A percentile compares a stretch with the other conserved stretches of the same genome.
Evolutionary conservation across 1,140 invertebrate genomes (phyloP).

Genomic region (Diorhabda sublineata): DNA sequence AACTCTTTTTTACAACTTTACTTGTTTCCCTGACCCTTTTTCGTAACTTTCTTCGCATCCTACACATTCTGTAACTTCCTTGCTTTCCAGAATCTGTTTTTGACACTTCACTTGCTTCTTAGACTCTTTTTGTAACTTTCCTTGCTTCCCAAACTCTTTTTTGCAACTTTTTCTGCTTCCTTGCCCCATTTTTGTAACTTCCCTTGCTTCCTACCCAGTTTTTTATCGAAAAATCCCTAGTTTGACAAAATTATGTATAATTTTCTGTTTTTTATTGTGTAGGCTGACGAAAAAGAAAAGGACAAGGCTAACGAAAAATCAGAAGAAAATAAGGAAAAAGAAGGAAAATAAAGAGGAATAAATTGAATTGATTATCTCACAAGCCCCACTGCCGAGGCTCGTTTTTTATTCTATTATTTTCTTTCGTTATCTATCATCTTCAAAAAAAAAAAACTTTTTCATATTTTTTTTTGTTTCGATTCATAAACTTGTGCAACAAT

Average conservation of each 20-base stretch:
- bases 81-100: no score
- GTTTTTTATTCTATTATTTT: constrained; percentile 25
- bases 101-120: no score
- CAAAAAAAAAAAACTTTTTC: constrained; percentile 6
- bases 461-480: constrained; percentile 19
- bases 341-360: constrained; percentile 52
- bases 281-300: constrained; percentile 64
- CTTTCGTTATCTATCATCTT: background rate
- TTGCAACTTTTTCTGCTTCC: no score
- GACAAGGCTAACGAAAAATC: constrained; percentile 61
- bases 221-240: no score
- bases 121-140: no score
- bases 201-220: no score
- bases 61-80: no score
- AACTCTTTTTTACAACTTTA: no score
- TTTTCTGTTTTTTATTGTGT: constrained; percentile 22
- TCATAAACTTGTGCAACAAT: constrained; percentile 37
- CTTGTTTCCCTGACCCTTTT: no score
- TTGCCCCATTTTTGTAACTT: no score
- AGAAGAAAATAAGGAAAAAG: constrained; percentile 70
- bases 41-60: no score
- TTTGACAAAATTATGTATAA: background rate
- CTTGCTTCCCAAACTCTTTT: no score
- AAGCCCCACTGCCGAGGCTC: constrained; percentile 37
- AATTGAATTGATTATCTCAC: constrained; percentile 6